Percentiles rank a stretch among this genome's conserved stretches.
phyloP scores from a whole-genome alignment of 2,113 vertebrate species.

The Eurystomus gularis region DNA sequence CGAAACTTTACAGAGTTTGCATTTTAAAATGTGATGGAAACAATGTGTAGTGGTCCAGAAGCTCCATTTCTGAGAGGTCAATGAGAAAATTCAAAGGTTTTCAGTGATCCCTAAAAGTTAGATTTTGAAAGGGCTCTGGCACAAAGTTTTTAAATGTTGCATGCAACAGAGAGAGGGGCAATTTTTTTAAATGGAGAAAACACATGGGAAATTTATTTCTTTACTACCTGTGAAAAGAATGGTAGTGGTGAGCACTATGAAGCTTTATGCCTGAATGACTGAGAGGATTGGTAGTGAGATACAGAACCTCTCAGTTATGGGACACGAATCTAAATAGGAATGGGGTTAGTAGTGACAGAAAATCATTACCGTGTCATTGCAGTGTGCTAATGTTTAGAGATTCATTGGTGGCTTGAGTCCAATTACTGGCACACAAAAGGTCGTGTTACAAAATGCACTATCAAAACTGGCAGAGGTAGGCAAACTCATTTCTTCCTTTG shows the following conservation, averaged over 20 bases:
- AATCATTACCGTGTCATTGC: slow-evolving; percentile 53
- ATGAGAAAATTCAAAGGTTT: neutral
- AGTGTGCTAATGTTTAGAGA: slow-evolving; percentile 43
- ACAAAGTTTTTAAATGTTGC: neutral
- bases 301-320: slow-evolving; percentile 46
- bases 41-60: neutral
- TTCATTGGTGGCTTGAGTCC: slow-evolving; percentile 37
- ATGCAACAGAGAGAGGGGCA: neutral
- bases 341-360: slow-evolving; percentile 62
- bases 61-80: neutral
- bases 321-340: slow-evolving; percentile 49
- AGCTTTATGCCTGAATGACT: neutral
- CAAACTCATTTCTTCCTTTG: neutral
- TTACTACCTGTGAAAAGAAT: neutral
- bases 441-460: neutral
- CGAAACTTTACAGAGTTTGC: neutral
- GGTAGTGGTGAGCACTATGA: neutral
- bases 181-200: neutral
- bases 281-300: slow-evolving; percentile 26
- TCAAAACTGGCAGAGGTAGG: neutral
- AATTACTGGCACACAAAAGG: neutral
- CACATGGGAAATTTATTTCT: neutral
- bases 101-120: neutral
- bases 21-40: neutral
- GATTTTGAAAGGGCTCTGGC: neutral